Evolutionary conservation across 30 jellyfish, hydroid and myxozoan species (phyloP), one percentile per base, ranked within the genome.

Genomic region (Cassiopea xamachana): DNA sequence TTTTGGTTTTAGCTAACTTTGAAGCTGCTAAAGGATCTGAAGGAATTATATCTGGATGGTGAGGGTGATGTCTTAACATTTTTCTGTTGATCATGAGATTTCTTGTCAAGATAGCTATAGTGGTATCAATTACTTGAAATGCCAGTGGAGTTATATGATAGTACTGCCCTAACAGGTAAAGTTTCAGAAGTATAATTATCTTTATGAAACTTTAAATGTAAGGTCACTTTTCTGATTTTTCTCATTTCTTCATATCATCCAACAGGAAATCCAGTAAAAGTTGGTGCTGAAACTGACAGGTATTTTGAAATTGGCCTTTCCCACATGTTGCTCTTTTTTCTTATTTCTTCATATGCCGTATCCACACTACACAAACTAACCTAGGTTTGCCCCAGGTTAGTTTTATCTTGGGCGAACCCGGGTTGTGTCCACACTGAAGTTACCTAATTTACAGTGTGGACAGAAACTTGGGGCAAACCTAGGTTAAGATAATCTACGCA

Each of bases 1-100:
- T 19, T 60, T 61, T 27, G 7, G 45, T 51, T 79, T 44, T 59
- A 88, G 95, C 18, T 69, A n/a, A 84, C 67, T 49, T 46, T 88
- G 44, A 43, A 73, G 72, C 58, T 61, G 18, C 81, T 88, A 49
- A 88, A 79, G 59, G 90, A 79, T 18, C 60, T 88, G 61, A 78
- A 64, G 47, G 95, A 88, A 46, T 58, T 88, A 15, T 77, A 78
- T 69, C 73, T 88, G 16, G 90, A 88, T 45, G 95, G 95, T 88
- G 50, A 47, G 95, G 27, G 0, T 19, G 0, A 55, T 0, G 12
- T 15, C 76, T 67, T 6, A 0, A 19, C 15, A 15, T 67, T 19
- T 6, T 55, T 10, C 12, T 55, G 12, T 55, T 10, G 12, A 55
- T 10, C 0, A 55, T 55, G 64, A 55, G 64, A 55, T 3, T 10